Conservation (phyloP, 2,797 vertebrate genomes). For the Erpetoichthys calabaricus region DNA sequence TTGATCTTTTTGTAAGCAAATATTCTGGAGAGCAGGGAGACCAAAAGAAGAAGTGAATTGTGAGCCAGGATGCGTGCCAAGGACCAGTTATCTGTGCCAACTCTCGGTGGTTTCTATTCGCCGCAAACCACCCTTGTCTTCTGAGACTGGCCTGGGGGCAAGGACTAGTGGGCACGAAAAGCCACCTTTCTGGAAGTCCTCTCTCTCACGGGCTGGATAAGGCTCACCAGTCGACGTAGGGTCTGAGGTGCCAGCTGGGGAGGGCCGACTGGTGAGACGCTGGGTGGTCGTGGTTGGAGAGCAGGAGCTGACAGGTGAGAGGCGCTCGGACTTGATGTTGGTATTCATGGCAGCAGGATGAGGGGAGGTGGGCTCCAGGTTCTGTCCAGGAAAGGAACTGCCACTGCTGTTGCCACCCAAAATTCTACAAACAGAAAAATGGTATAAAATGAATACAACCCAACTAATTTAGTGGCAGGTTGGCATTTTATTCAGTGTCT, state of each 20-base stretch:
- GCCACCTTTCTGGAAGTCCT: slow-evolving; percentile 43
- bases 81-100: slow-evolving; percentile 70
- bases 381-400: slow-evolving; percentile 41
- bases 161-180: slow-evolving; percentile 35
- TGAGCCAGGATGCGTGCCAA: background rate
- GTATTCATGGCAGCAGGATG: slow-evolving; percentile 45
- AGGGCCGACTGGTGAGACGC: slow-evolving; percentile 34
- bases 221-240: slow-evolving; percentile 27
- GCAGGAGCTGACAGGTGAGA: slow-evolving; percentile 60
- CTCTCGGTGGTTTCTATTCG: slow-evolving; percentile 45
- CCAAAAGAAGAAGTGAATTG: too few species aligned
- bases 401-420: slow-evolving; percentile 30
- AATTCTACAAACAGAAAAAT: slow-evolving; percentile 33
- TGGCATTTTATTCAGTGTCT: too few species aligned
- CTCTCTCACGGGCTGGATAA: slow-evolving; percentile 33
- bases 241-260: slow-evolving; percentile 38
- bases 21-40: too few species aligned
- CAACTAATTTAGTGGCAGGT: too few species aligned
- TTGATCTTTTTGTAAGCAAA: too few species aligned
- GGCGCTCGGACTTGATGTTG: slow-evolving; percentile 79
- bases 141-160: slow-evolving; percentile 24
- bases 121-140: slow-evolving; percentile 41
- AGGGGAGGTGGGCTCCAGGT: slow-evolving; percentile 28
- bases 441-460: slow-evolving; percentile 3
- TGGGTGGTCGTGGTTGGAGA: slow-evolving; percentile 44